phyloP scores from a whole-genome alignment of 2,888 invertebrate species.

The Aphidoletes aphidimyza region DNA sequence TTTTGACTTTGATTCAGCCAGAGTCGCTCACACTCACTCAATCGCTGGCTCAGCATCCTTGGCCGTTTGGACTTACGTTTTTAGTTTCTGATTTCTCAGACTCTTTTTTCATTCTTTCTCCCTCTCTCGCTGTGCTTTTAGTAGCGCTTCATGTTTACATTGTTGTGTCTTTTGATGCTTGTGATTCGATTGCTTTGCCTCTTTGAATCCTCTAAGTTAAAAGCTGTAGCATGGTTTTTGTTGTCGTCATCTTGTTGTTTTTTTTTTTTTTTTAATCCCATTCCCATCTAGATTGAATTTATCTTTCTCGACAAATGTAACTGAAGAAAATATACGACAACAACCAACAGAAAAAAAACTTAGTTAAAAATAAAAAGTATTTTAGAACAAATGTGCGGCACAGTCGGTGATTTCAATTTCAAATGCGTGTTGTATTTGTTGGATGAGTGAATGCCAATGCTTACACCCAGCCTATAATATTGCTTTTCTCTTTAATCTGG shows the following conservation, averaged over 20 bases:
- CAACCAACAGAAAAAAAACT: too few relatives aligned
- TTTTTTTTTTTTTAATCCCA: conserved; percentile 26
- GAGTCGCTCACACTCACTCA: background rate
- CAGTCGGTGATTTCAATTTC: conserved; percentile 35
- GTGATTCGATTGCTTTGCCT: background rate
- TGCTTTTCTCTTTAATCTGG: conserved; percentile 1
- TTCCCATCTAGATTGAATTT: conserved; percentile 51
- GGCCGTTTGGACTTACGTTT: conserved; percentile 14
- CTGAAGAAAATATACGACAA: conserved; percentile 32
- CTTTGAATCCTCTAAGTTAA: background rate
- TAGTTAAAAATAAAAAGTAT: conserved; percentile 44
- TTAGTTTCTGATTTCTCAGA: conserved; percentile 40
- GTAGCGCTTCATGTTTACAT: background rate
- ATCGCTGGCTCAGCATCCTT: background rate
- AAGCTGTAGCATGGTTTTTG: too few relatives aligned
- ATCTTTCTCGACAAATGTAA: conserved; percentile 31
- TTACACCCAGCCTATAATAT: background rate
- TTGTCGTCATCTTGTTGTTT: conserved; percentile 20
- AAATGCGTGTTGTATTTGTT: background rate
- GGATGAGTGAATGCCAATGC: background rate
- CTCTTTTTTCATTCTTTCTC: conserved; percentile 27
- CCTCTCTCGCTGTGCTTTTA: background rate
- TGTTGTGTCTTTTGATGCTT: background rate
- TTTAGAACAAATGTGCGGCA: conserved; percentile 17
- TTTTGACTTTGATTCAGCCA: conserved; percentile 45